Conservation (phyloP, 1,140 invertebrate species). For the Cyclargus thomasi region DNA sequence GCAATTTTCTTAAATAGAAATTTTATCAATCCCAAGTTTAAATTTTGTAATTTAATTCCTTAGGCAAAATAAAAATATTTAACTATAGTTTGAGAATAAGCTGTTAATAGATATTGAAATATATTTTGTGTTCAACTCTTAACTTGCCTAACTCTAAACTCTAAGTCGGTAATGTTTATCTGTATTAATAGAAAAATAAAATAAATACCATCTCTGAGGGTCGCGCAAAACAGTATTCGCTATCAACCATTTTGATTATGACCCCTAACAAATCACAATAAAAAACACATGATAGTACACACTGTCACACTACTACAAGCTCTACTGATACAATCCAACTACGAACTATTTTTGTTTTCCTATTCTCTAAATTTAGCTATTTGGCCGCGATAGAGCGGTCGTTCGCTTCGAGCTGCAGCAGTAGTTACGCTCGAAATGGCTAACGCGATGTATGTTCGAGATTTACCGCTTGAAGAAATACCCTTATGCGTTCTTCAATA, state of each 20-base stretch:
- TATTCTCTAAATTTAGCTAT: constrained; percentile 64
- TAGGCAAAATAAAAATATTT: too few species aligned
- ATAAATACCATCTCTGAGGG: not conserved
- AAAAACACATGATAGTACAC: not conserved
- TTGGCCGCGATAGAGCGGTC: constrained; percentile 35
- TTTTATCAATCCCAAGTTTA: too few species aligned
- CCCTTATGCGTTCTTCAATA: constrained; percentile 62
- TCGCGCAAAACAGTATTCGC: not conserved
- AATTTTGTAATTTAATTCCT: too few species aligned
- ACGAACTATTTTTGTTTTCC: constrained; percentile 51
- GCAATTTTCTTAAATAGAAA: too few species aligned
- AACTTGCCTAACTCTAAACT: too few species aligned
- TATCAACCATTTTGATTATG: constrained; percentile 1
- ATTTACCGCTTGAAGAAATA: constrained; percentile 59
- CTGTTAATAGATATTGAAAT: too few species aligned
- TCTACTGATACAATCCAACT: constrained; percentile 27
- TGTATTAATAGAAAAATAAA: not conserved
- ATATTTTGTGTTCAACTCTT: too few species aligned
- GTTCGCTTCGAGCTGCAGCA: constrained; percentile 21
- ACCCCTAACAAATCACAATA: not conserved
- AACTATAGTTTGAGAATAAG: too few species aligned
- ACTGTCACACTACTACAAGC: not conserved
- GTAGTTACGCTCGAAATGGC: constrained; percentile 43
- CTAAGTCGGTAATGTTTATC: too few species aligned
- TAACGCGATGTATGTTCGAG: constrained; percentile 53